Percentiles rank a stretch among this genome's conserved stretches.
Evolutionary conservation across 2,888 invertebrate species (phyloP).

Genomic region (Mactromeris polynyma): DNA sequence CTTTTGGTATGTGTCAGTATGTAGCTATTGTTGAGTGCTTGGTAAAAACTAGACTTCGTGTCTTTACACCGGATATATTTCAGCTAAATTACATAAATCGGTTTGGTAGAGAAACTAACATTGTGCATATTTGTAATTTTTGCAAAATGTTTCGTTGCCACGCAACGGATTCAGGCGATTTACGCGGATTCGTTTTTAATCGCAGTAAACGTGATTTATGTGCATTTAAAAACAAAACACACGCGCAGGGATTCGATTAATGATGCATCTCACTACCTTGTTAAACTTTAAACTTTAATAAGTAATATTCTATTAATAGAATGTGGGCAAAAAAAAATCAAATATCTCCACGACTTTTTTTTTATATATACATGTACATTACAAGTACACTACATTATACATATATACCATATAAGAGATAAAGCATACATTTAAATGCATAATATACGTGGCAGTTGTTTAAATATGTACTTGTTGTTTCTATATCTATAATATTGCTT

Average conservation of each 20-base stretch:
- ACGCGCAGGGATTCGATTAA: background rate
- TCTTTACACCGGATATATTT: slow-evolving; percentile 11
- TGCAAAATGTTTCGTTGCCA: background rate
- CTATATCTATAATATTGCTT: no score
- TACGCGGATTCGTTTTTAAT: background rate
- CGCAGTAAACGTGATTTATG: background rate
- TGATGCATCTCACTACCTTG: background rate
- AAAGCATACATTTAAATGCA: no score
- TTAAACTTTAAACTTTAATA: background rate
- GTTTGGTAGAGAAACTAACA: background rate
- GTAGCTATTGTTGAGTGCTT: background rate
- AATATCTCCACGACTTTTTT: no score
- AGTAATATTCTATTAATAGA: no score
- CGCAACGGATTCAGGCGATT: background rate
- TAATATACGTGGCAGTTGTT: no score
- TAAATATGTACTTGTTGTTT: no score
- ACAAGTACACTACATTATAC: no score
- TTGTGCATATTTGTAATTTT: slow-evolving; percentile 12
- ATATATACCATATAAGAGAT: no score
- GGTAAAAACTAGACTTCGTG: slow-evolving; percentile 9
- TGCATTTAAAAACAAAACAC: background rate
- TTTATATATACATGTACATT: no score
- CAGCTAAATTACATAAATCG: background rate
- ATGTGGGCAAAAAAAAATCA: no score
- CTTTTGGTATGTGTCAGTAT: background rate